Percentiles rank a stretch among this genome's conserved stretches.
Conservation (phyloP, 2,888 invertebrate genomes). For the Xestia rhomboidea region DNA sequence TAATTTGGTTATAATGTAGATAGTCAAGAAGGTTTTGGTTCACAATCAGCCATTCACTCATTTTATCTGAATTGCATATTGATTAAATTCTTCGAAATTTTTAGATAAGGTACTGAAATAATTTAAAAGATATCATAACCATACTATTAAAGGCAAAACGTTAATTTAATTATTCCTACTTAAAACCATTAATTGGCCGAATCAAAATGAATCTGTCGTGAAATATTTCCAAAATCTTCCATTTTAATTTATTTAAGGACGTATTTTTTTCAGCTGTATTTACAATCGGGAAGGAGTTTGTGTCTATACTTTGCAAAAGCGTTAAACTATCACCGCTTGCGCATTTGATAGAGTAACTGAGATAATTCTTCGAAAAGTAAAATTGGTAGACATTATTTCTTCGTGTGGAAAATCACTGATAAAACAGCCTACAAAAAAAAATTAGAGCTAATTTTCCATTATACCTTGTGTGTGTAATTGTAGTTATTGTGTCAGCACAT, state of each 20-base stretch:
- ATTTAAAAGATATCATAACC: background rate
- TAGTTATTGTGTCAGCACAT: conserved; percentile 3
- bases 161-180: background rate
- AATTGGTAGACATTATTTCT: background rate
- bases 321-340: background rate
- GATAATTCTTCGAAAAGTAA: background rate
- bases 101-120: background rate
- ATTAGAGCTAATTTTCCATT: background rate
- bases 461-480: too few species aligned
- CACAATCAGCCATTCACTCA: conserved; percentile 14
- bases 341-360: background rate
- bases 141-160: background rate
- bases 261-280: background rate
- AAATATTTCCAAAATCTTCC: background rate
- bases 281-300: too few species aligned
- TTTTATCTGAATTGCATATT: conserved; percentile 3
- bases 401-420: too few species aligned
- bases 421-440: background rate
- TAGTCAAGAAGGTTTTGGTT: background rate
- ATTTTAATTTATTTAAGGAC: background rate
- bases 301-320: background rate
- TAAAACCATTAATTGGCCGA: background rate
- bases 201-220: background rate
- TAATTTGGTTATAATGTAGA: background rate
- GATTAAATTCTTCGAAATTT: background rate